Evolutionary conservation across 1,140 invertebrate genomes (phyloP), one percentile per base, ranked within the genome.

Genomic region (Colletes latitarsis): DNA sequence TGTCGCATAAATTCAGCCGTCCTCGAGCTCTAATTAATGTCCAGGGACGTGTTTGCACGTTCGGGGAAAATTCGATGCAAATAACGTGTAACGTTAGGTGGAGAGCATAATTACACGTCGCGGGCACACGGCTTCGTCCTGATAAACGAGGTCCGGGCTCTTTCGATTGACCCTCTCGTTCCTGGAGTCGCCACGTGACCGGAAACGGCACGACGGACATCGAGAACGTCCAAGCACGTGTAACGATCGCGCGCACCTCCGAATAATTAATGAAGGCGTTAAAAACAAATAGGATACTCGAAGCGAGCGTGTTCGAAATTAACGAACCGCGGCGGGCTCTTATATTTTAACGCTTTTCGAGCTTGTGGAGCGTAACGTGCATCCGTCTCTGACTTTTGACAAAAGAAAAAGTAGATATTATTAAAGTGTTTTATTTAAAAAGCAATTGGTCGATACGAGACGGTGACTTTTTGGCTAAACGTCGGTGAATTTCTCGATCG

Each of bases 121-220:
- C 81, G 81, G 89, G 81, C 92, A 93, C 90, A 89, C 89, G 92
- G 86, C 90, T 75, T 77, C 70, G 77, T 88, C 72, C 88, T 85
- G 88, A 92, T 90, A 88, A 89, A 88, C 83, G 83, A 63, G 73
- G 74, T 55, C 41, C 87, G 30, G 30, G 82, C 63, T 67, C 81
- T 82, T 77, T 76, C 82, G 81, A 85, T 90, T 87, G 88, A 89
- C 89, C 89, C 88, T 82, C 64, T 81, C 73, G 81, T 67, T 79
- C 58, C 70, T 12, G 82, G 76, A 69, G 12, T 41, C 67, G 83
- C 84, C 91, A 91, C 91, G 90, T 83, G 92, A 90, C 90, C 90
- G 91, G 92, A 93, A 91, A 62, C 70, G 53, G 58, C 43, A 62
- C 63, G 64, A 55, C 57, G 75, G 68, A 71, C 74, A 76, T 84